These are phyloP conservation scores for Drosophila leonis DNA, from an alignment of 2,888 invertebrate genomes.

Conservation along the genomic window DNA sequence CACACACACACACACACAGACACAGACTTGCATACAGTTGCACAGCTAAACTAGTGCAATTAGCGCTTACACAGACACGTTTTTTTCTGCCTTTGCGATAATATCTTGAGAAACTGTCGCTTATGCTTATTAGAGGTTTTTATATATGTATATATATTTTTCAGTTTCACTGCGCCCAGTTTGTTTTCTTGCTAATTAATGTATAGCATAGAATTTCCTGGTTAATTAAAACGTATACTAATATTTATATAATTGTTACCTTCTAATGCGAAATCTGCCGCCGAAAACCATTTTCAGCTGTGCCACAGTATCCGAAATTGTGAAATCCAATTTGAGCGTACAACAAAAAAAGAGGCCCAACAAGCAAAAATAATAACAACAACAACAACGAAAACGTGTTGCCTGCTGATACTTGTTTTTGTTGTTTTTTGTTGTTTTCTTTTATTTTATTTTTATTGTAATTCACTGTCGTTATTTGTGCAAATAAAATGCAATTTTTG, in stretches of 20 bases:
- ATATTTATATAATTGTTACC: conserved; percentile 68
- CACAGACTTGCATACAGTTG: conserved; percentile 22
- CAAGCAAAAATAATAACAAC: conserved; percentile 28
- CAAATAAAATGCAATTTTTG: conserved; percentile 72
- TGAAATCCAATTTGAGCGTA: conserved; percentile 78
- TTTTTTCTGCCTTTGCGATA: conserved; percentile 11
- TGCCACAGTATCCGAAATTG: conserved; percentile 80
- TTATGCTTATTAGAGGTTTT: conserved; percentile 59
- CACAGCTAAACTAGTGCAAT: conserved; percentile 51
- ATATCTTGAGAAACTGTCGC: conserved; percentile 63
- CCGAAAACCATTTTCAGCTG: conserved; percentile 85
- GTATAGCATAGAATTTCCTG: conserved; percentile 50
- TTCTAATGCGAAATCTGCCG: conserved; percentile 86
- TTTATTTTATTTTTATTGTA: conserved; percentile 40
- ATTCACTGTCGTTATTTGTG: conserved; percentile 61
- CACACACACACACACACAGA: conserved; percentile 13
- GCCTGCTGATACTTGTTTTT: conserved; percentile 24
- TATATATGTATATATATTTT: conserved; percentile 13
- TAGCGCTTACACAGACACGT: conserved; percentile 44
- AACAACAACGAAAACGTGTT: conserved; percentile 53
- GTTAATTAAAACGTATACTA: conserved; percentile 21
- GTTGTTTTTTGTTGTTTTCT: conserved; percentile 24
- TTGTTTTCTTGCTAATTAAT: conserved; percentile 46
- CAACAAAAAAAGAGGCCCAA: conserved; percentile 25
- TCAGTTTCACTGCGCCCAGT: conserved; percentile 53